Evolutionary conservation across 2,113 vertebrate genomes (phyloP).

Genomic region (Poeciliopsis retropinna): DNA sequence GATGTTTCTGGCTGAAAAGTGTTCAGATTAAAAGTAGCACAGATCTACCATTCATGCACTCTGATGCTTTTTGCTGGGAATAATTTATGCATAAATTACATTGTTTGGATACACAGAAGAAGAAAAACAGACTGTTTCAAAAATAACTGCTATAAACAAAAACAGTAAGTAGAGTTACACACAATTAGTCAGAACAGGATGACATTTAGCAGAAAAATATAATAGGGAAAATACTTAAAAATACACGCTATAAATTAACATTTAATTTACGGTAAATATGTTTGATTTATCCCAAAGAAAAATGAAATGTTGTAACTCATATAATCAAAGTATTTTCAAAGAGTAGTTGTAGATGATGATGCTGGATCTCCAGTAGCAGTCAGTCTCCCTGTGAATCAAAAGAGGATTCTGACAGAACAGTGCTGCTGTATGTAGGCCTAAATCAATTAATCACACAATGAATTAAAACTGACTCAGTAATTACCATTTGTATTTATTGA

Average conservation of each 20-base stretch:
- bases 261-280: too few species aligned
- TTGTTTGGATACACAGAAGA: not conserved
- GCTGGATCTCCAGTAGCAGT: too few species aligned
- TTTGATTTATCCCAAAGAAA: too few species aligned
- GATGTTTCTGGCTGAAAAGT: not conserved
- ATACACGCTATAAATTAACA: not conserved
- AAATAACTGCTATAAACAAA: not conserved
- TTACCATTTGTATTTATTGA: too few species aligned
- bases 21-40: not conserved
- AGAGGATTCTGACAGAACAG: too few species aligned
- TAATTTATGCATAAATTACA: not conserved
- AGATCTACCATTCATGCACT: not conserved
- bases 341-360: too few species aligned
- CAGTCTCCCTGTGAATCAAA: too few species aligned
- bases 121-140: not conserved
- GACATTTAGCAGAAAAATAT: not conserved
- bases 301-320: not conserved
- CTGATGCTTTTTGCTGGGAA: not conserved
- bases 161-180: not conserved
- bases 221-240: not conserved
- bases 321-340: too few species aligned
- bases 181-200: not conserved
- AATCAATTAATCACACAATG: too few species aligned
- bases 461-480: too few species aligned
- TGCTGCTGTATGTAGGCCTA: too few species aligned